Evolutionary conservation across 1,140 invertebrate species (phyloP).

Genomic region (Vanessa atalanta): DNA sequence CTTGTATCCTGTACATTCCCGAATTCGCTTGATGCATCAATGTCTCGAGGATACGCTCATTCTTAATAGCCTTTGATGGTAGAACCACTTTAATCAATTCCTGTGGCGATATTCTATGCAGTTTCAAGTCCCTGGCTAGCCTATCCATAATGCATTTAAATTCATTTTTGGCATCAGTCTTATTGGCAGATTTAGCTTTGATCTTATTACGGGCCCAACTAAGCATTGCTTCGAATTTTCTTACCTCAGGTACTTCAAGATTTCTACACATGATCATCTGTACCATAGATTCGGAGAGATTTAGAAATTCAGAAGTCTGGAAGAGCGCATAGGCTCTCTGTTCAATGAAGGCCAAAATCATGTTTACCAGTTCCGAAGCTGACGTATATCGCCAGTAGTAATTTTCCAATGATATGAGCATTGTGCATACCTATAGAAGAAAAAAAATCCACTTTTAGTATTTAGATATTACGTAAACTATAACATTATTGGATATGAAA

Average conservation of each 20-base stretch:
- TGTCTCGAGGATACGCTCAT: constrained; percentile 95
- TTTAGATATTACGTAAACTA: not conserved
- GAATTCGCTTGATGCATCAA: constrained; percentile 96
- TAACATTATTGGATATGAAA: not conserved
- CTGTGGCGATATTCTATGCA: constrained; percentile 94
- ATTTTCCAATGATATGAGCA: constrained; percentile 95
- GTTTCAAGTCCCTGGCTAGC: constrained; percentile 92
- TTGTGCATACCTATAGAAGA: constrained; percentile 89
- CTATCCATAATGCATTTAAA: constrained; percentile 96
- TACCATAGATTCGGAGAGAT: constrained; percentile 95
- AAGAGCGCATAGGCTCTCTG: constrained; percentile 91
- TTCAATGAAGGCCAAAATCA: constrained; percentile 95
- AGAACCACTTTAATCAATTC: constrained; percentile 96
- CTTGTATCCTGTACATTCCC: constrained; percentile 95
- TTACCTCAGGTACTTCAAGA: constrained; percentile 92
- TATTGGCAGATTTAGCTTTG: constrained; percentile 86
- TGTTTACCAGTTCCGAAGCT: constrained; percentile 95
- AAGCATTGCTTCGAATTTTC: constrained; percentile 96
- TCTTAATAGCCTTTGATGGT: constrained; percentile 95
- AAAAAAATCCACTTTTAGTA: not conserved
- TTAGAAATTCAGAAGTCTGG: constrained; percentile 90
- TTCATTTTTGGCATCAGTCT: constrained; percentile 92
- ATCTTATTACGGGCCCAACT: constrained; percentile 93
- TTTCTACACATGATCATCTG: constrained; percentile 96
- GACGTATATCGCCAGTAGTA: constrained; percentile 98